Evolutionary conservation across 2,888 invertebrate species (phyloP), one percentile per base, ranked within the genome.

Genomic region (Acutogordius australiensis): DNA sequence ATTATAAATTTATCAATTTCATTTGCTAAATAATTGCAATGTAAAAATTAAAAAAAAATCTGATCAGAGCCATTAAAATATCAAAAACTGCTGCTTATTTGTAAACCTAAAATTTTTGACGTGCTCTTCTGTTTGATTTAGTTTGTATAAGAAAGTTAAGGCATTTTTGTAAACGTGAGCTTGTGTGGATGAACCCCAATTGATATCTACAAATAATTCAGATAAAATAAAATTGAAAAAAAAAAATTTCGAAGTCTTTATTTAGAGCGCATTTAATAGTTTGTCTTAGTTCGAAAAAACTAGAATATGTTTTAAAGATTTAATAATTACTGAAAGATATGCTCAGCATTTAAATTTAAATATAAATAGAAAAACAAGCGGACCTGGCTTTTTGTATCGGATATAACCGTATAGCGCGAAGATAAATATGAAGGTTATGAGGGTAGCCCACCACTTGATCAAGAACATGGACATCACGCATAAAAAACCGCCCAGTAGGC

Each of bases 131-230:
- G 84, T 82, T 45, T 81, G 79, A 67, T 83, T 83, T 62, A 94
- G 74, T 65, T 85, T 83, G 65, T 84, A 80, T 0, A 85, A 81
- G 23, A 83, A 80, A 18, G 80, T 79, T 2, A 91, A 70, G 1
- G 90, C 87, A 2, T 81, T 81, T 70, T 85, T 86, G 73, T 88
- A 90, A 30, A 81, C 84, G 71, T 90, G 87, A 0, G 87, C 88
- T 71, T 90, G 88, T 0, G 86, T 85, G 13, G 86, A 84, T 62
- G 87, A 86, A 23, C 90, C 90, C 90, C 90, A 90, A 71, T 90
- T 90, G 1, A 87, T 87, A 68, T 87, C 72, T 71, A 65, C 27
- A 37, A 37, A n/a, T n/a, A n/a, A n/a, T n/a, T n/a, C n/a, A n/a
- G n/a, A n/a, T n/a, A n/a, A n/a, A n/a, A n/a, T n/a, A n/a, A n/a